Percentiles rank a stretch among this genome's conserved stretches.
Conservation (phyloP, 1,140 invertebrate species). For the Drosophila rufa region DNA sequence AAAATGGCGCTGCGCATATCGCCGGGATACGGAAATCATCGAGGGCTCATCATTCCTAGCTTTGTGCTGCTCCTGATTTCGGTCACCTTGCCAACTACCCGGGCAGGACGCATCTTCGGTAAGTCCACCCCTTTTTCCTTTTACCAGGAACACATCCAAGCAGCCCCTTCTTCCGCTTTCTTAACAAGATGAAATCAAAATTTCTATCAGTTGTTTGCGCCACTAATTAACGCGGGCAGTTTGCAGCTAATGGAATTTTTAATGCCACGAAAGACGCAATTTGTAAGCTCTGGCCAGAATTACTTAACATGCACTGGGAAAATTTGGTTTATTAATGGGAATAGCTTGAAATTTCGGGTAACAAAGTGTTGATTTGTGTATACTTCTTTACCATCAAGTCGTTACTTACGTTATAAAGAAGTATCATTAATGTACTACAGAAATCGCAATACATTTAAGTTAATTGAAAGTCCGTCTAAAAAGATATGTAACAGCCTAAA, state of each 20-base stretch:
- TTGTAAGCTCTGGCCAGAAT: constrained; percentile 25
- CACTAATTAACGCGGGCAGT: constrained; percentile 72
- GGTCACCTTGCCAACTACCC: constrained; percentile 49
- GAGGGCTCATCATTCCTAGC: constrained; percentile 78
- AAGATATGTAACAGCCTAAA: too few relatives aligned
- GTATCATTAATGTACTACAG: too few relatives aligned
- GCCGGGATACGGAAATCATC: constrained; percentile 79
- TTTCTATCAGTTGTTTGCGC: constrained; percentile 51
- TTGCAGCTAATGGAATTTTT: constrained; percentile 80
- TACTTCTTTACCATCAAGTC: too few relatives aligned
- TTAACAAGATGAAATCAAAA: constrained; percentile 37
- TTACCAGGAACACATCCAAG: background rate
- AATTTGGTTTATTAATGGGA: background rate
- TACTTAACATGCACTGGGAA: constrained; percentile 4
- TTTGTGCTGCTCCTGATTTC: constrained; percentile 68
- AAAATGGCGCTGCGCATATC: constrained; percentile 83
- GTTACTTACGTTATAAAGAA: too few relatives aligned
- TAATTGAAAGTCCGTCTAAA: too few relatives aligned
- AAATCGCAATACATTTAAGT: too few relatives aligned
- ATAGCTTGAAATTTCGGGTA: background rate
- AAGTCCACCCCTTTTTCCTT: constrained; percentile 44
- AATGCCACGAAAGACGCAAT: constrained; percentile 63
- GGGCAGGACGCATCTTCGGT: constrained; percentile 81
- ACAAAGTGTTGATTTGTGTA: background rate
- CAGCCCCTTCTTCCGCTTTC: constrained; percentile 1